Evolutionary conservation across 2,113 vertebrate genomes (phyloP).

Genomic region (Kryptolebias marmoratus): DNA sequence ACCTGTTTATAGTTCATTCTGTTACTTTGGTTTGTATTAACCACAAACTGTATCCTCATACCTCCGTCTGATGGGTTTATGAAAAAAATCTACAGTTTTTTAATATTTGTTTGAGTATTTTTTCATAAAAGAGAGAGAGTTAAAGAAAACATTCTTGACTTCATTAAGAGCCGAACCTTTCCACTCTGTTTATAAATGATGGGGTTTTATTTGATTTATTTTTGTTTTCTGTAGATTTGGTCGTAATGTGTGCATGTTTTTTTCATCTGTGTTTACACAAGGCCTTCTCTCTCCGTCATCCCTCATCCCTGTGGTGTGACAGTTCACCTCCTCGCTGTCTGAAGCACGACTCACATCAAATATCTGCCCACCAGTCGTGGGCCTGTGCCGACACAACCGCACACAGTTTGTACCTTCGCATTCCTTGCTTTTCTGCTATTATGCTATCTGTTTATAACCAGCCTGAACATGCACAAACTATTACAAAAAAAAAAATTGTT

Average conservation of each 20-base stretch:
- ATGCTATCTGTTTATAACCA: constrained; percentile 31
- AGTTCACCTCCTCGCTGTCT: constrained; percentile 40
- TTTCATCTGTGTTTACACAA: constrained; percentile 17
- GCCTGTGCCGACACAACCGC: neutral
- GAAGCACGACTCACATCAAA: constrained; percentile 54
- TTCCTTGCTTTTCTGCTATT: constrained; percentile 37
- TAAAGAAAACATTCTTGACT: too few species aligned
- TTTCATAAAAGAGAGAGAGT: too few species aligned
- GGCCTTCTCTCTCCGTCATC: constrained; percentile 12
- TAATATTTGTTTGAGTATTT: too few species aligned
- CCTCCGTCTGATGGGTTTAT: too few species aligned
- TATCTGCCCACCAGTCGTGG: constrained; percentile 4
- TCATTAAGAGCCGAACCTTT: too few species aligned
- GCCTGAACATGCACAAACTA: constrained; percentile 27
- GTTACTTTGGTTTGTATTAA: too few species aligned
- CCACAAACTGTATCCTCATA: neutral
- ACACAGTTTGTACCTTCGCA: neutral
- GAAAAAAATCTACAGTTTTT: too few species aligned
- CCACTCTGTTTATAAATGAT: too few species aligned
- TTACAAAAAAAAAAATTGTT: constrained; percentile 21
- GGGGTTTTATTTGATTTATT: neutral
- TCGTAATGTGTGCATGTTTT: constrained; percentile 28
- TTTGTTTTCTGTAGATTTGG: neutral
- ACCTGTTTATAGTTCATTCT: too few species aligned
- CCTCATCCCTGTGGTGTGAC: constrained; percentile 4